Evolutionary conservation across 2,113 vertebrate species (phyloP).

Genomic region (Lynx canadensis): DNA sequence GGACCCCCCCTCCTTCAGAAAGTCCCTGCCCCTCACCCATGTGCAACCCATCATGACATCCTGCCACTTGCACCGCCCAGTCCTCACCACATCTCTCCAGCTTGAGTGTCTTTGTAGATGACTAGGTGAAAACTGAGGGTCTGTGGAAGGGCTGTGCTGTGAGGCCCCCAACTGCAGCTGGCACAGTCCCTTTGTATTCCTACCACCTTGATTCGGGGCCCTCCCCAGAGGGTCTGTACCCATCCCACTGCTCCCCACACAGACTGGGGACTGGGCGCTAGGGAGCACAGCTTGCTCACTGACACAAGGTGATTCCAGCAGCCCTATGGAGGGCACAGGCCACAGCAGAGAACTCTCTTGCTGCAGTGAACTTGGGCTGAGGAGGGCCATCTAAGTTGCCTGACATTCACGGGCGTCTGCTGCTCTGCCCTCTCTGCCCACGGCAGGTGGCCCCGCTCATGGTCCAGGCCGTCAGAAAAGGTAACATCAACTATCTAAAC

Average conservation of each 20-base stretch:
- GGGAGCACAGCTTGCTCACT: neutral
- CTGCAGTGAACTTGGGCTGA: neutral
- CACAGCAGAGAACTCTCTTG: neutral
- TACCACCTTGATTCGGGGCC: neutral
- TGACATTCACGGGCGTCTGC: rapidly evolving
- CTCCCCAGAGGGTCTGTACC: neutral
- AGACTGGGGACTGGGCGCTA: neutral
- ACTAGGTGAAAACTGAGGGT: neutral
- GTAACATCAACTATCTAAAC: neutral
- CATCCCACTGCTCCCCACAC: too few relatives aligned
- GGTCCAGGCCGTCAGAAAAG: neutral
- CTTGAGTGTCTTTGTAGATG: neutral
- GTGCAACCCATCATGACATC: too few relatives aligned
- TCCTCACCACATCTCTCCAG: neutral
- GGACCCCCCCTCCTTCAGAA: neutral
- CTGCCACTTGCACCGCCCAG: neutral
- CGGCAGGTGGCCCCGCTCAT: neutral
- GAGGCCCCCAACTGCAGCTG: neutral
- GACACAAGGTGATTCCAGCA: neutral
- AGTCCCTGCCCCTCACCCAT: neutral
- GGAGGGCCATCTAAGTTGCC: rapidly evolving
- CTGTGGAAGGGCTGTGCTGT: rapidly evolving
- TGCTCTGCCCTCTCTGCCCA: neutral
- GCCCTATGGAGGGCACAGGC: rapidly evolving
- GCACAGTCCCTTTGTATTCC: neutral